Conservation (phyloP, 2,113 vertebrate genomes). For the Anguilla rostrata region DNA sequence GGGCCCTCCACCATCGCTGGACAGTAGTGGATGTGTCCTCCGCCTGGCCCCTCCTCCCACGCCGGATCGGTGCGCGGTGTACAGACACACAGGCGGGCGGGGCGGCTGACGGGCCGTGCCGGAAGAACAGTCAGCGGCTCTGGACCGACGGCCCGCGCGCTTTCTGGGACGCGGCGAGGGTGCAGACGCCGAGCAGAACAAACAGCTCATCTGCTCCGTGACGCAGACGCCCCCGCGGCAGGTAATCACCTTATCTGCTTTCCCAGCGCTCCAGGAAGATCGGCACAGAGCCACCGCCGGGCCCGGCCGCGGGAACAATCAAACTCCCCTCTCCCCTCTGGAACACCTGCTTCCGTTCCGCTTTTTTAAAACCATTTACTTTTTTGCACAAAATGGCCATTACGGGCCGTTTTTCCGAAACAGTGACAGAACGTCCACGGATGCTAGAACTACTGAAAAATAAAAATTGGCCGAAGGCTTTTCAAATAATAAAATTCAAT, state of each 20-base stretch:
- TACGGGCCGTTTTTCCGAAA: neutral
- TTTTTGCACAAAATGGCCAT: neutral
- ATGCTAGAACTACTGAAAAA: neutral
- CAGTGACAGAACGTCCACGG: neutral
- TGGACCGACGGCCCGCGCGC: neutral
- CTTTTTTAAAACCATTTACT: neutral
- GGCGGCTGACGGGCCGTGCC: neutral
- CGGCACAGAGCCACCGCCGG: slow-evolving; percentile 31
- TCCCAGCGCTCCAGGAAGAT: slow-evolving; percentile 24
- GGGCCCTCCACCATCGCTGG: neutral
- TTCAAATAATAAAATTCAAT: neutral
- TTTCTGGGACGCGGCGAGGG: neutral
- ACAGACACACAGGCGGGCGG: neutral
- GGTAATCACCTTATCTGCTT: slow-evolving; percentile 53
- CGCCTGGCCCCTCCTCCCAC: neutral
- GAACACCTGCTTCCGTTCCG: neutral
- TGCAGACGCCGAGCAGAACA: slow-evolving; percentile 5
- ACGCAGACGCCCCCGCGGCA: slow-evolving; percentile 52
- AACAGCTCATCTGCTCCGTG: slow-evolving; percentile 57
- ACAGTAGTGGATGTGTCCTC: neutral
- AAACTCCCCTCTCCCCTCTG: neutral
- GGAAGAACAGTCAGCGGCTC: neutral
- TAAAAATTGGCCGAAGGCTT: neutral
- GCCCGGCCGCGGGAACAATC: slow-evolving; percentile 8
- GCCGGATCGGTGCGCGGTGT: neutral